A percentile compares a stretch with the other conserved stretches of the same genome.
These are phyloP conservation scores for Masnerella sp. DNA, from an alignment of 2,888 invertebrate species.

Conservation along the genomic window DNA sequence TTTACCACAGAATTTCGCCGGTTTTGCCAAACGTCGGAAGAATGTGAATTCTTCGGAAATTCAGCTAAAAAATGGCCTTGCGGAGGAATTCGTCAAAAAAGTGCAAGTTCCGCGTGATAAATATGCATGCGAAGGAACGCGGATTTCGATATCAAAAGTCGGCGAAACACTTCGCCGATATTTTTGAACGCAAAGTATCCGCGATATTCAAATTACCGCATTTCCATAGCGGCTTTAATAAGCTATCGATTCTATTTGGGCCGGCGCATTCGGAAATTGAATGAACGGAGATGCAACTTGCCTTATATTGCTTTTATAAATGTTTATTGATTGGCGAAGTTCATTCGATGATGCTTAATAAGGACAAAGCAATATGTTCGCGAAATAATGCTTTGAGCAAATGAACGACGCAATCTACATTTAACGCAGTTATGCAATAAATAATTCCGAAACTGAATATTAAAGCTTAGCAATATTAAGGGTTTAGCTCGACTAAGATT, in stretches of 20 bases:
- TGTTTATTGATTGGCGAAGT: conserved; percentile 44
- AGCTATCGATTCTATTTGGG: conserved; percentile 42
- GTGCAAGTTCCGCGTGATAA: conserved; percentile 57
- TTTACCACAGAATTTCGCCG: no score
- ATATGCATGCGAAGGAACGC: conserved; percentile 53
- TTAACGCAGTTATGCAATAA: conserved; percentile 8
- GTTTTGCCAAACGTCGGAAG: background rate
- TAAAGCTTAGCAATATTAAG: conserved; percentile 35
- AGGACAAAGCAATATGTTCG: conserved; percentile 1
- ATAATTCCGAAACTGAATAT: conserved; percentile 32
- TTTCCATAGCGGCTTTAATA: conserved; percentile 44
- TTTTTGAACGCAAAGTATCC: conserved; percentile 42
- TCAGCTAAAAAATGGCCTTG: background rate
- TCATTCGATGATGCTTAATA: conserved; percentile 30
- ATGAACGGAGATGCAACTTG: conserved; percentile 42
- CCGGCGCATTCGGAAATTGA: conserved; percentile 33
- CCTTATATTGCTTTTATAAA: conserved; percentile 43
- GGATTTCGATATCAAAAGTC: conserved; percentile 51
- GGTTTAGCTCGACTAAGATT: conserved; percentile 25
- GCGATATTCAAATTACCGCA: conserved; percentile 43
- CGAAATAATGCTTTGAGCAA: conserved; percentile 9
- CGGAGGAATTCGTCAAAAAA: no score
- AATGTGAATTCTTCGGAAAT: background rate
- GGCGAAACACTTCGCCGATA: conserved; percentile 46
- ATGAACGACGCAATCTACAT: conserved; percentile 7